phyloP scores from a whole-genome alignment of 1,140 invertebrate species.

The Drosophila neocordata region DNA sequence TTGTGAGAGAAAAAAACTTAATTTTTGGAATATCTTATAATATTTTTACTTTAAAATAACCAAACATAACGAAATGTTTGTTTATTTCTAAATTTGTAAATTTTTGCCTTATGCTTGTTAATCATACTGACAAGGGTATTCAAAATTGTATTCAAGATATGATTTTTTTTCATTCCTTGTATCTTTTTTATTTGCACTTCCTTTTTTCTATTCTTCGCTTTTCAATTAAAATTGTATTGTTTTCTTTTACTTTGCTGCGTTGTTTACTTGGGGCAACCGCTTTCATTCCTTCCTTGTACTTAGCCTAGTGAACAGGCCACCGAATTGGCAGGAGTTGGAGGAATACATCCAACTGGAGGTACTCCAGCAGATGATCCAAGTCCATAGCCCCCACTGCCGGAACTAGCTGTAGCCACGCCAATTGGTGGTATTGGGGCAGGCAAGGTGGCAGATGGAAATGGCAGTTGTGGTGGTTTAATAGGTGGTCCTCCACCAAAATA shows the following conservation, averaged over 20 bases:
- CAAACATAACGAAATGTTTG: no score
- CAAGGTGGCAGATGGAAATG: constrained; percentile 14
- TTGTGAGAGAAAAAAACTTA: no score
- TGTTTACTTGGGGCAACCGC: constrained; percentile 74
- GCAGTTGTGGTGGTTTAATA: constrained; percentile 11
- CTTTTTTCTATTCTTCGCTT: constrained; percentile 52
- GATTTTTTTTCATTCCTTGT: constrained; percentile 23
- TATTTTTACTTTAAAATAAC: no score
- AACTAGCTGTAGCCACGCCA: constrained; percentile 32
- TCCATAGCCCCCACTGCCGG: constrained; percentile 44
- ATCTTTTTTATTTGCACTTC: constrained; percentile 30
- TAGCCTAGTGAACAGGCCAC: constrained; percentile 28
- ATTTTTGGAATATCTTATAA: no score
- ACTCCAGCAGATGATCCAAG: constrained; percentile 22
- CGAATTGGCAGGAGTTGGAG: background rate
- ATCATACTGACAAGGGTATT: constrained; percentile 31
- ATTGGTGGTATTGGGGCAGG: constrained; percentile 14
- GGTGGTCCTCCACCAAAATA: constrained; percentile 33
- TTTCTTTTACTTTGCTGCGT: constrained; percentile 74
- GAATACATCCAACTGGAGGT: constrained; percentile 17
- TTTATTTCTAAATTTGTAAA: no score
- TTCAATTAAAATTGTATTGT: constrained; percentile 82
- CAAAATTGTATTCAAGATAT: background rate
- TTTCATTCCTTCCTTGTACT: constrained; percentile 24
- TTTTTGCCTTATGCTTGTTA: no score